Conservation (phyloP, 2,797 vertebrate genomes). For the Antrozous pallidus region DNA sequence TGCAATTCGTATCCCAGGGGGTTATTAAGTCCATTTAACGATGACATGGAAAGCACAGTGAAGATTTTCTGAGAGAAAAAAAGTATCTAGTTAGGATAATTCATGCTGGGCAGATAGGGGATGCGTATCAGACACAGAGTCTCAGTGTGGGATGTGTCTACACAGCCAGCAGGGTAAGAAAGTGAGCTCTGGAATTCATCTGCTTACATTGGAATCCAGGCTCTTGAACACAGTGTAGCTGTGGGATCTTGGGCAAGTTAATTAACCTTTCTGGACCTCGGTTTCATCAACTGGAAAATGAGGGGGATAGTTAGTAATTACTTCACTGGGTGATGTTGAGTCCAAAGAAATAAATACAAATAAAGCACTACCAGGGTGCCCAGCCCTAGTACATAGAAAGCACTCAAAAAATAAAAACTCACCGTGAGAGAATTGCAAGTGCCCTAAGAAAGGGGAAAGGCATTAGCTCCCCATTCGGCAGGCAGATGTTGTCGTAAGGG, state of each 20-base stretch:
- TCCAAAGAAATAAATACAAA: not conserved
- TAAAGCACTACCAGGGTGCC: not conserved
- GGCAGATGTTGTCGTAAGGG: no score
- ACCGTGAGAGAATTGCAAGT: not conserved
- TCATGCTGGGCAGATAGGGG: not conserved
- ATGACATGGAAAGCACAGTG: not conserved
- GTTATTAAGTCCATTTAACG: conserved; percentile 4
- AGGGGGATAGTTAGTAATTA: not conserved
- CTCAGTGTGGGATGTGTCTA: not conserved
- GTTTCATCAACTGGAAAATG: conserved; percentile 47
- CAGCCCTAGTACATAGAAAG: not conserved
- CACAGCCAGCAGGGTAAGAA: not conserved
- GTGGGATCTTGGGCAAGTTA: not conserved
- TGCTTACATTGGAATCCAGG: not conserved
- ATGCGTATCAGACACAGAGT: not conserved
- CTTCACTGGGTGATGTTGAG: not conserved
- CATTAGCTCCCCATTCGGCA: not conserved
- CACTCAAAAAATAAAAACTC: not conserved
- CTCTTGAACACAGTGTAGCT: conserved; percentile 5
- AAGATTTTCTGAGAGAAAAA: not conserved
- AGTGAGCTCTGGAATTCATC: conserved; percentile 1
- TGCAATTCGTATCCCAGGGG: not conserved
- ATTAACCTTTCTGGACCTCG: conserved; percentile 22
- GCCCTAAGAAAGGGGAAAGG: not conserved
- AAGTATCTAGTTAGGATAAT: not conserved